A percentile compares a stretch with the other conserved stretches of the same genome.
Conservation (phyloP, 1,140 invertebrate species). For the Coenobita brevimanus region DNA sequence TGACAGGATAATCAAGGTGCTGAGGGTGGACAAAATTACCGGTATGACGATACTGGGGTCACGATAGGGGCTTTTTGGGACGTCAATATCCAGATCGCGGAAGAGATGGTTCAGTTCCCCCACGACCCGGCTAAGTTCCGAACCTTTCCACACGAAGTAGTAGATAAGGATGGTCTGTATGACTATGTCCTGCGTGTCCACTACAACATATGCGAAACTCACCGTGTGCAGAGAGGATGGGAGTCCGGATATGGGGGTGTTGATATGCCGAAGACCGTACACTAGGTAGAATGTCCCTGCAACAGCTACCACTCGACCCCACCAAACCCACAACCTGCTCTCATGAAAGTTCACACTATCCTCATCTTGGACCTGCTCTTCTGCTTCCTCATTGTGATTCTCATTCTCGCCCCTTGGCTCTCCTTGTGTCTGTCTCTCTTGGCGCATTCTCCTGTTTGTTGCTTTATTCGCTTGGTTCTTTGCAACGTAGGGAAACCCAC, state of each 20-base stretch:
- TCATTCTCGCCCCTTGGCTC: background rate
- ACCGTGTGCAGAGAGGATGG: background rate
- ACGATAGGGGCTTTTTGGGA: background rate
- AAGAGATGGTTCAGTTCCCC: background rate
- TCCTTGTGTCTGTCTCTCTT: too few species aligned
- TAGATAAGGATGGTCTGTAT: background rate
- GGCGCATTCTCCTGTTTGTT: too few species aligned
- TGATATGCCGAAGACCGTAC: background rate
- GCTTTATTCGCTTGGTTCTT: background rate
- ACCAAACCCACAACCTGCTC: constrained; percentile 4
- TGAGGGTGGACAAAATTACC: background rate
- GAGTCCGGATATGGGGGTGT: background rate
- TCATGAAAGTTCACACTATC: background rate
- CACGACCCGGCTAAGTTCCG: background rate
- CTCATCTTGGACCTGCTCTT: too few species aligned
- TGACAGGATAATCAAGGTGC: too few species aligned
- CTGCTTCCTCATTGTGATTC: background rate
- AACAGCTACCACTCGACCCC: background rate
- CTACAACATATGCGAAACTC: background rate
- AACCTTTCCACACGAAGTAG: background rate
- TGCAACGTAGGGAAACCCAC: constrained; percentile 17
- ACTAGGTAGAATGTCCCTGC: background rate
- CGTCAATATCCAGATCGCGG: background rate
- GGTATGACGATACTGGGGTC: background rate
- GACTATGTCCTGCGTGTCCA: background rate